A percentile compares a stretch with the other conserved stretches of the same genome.
These are phyloP conservation scores for Pedetes capensis DNA, from an alignment of 2,113 vertebrate genomes.

Conservation along the genomic window DNA sequence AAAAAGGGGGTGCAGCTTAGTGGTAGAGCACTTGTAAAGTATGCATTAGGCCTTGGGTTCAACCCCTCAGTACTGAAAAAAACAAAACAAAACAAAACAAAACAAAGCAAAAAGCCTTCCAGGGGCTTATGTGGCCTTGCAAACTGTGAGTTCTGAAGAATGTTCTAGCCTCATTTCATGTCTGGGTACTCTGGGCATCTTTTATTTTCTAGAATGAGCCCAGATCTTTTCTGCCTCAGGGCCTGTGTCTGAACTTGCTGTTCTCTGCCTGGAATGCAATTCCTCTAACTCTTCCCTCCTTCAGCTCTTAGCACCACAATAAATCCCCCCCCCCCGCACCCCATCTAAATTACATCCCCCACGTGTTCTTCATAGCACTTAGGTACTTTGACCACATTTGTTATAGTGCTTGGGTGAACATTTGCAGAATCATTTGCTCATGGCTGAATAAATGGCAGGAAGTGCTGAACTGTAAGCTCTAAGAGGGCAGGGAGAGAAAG, in stretches of 20 bases:
- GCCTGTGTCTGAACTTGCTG: constrained; percentile 20
- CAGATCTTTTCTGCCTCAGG: not conserved
- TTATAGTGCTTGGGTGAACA: not conserved
- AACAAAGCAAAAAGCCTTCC: not conserved
- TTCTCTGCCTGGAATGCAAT: not conserved
- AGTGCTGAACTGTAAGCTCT: not conserved
- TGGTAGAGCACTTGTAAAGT: no score
- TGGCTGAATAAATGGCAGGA: not conserved
- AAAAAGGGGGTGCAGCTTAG: no score
- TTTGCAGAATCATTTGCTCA: not conserved
- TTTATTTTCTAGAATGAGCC: constrained; percentile 18
- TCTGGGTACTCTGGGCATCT: not conserved
- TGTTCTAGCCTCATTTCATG: not conserved
- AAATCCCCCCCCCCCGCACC: not conserved
- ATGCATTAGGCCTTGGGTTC: no score
- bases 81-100: no score
- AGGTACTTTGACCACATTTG: not conserved
- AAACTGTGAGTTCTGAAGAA: not conserved
- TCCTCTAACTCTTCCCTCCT: not conserved
- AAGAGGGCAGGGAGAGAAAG: not conserved
- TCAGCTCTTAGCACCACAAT: not conserved
- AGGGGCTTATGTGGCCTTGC: not conserved
- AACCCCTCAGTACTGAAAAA: no score
- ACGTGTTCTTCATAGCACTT: not conserved
- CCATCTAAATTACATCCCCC: not conserved